Conservation (phyloP, 1,140 invertebrate species). For the Conopomorpha cramerella region DNA sequence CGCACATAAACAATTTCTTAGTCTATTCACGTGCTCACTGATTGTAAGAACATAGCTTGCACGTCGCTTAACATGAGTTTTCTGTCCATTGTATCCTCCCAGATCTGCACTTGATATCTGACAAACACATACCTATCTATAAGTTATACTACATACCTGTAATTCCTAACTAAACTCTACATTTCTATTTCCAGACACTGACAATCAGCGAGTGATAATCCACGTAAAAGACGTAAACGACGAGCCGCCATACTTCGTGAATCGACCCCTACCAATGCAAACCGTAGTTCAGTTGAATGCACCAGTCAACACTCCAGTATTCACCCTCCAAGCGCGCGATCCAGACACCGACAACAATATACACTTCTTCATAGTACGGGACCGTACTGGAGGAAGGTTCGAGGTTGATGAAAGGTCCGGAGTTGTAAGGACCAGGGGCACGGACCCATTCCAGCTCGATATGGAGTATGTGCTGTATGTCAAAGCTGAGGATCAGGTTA, state of each 20-base stretch:
- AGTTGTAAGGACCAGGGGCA: constrained; percentile 88
- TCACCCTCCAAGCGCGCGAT: constrained; percentile 92
- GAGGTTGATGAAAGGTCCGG: constrained; percentile 92
- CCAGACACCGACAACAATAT: constrained; percentile 95
- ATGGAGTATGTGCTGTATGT: constrained; percentile 97
- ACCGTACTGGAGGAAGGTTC: constrained; percentile 79
- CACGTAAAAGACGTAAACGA: constrained; percentile 96
- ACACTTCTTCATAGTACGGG: constrained; percentile 92
- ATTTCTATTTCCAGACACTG: constrained; percentile 87
- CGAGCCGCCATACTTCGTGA: constrained; percentile 95
- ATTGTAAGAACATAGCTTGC: too few relatives aligned
- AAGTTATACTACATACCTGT: too few relatives aligned
- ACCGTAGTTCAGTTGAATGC: constrained; percentile 94
- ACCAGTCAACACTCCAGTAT: constrained; percentile 92
- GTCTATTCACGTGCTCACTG: too few relatives aligned
- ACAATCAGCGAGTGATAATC: constrained; percentile 93
- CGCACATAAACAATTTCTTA: too few relatives aligned
- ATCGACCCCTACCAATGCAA: constrained; percentile 93
- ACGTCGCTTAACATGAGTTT: too few relatives aligned
- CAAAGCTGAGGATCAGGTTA: constrained; percentile 88
- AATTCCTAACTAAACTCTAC: too few relatives aligned
- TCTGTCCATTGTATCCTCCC: too few relatives aligned
- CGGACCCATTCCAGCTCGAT: constrained; percentile 90
- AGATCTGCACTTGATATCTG: too few relatives aligned
- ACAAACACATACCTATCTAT: too few relatives aligned